These are phyloP conservation scores for Falco biarmicus DNA, from an alignment of 2,797 vertebrate genomes.

Conservation along the genomic window DNA sequence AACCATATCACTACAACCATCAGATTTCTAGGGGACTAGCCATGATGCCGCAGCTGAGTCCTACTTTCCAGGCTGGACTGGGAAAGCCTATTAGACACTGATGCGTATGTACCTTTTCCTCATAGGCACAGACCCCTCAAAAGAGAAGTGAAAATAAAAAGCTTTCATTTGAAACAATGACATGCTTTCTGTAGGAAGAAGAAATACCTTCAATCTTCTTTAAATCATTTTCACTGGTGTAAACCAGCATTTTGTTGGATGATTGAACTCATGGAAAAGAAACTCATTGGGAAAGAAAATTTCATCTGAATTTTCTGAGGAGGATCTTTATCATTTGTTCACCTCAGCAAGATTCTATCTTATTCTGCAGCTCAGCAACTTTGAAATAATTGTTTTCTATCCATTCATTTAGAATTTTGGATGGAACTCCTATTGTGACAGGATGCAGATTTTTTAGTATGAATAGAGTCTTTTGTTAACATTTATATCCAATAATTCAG, in stretches of 20 bases:
- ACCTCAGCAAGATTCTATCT: conserved; percentile 2
- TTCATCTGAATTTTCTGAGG: neutral
- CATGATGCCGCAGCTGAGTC: neutral
- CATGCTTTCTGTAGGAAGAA: neutral
- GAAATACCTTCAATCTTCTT: neutral
- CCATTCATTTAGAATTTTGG: conserved; percentile 14
- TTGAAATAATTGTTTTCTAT: conserved; percentile 42
- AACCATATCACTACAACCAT: neutral
- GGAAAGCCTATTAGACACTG: neutral
- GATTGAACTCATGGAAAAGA: neutral
- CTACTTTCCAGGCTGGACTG: neutral
- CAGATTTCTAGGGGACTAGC: neutral
- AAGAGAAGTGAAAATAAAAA: neutral
- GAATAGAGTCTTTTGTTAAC: conserved; percentile 23
- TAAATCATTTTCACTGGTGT: neutral
- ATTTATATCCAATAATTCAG: conserved; percentile 22
- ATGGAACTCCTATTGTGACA: conserved; percentile 14
- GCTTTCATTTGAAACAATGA: neutral
- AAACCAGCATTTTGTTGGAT: neutral
- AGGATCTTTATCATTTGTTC: neutral
- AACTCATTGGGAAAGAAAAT: neutral
- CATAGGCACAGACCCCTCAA: neutral
- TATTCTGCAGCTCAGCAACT: conserved; percentile 2
- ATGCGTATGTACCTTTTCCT: neutral
- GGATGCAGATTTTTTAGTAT: neutral